Base-by-base conservation (phyloP, 2,797 vertebrate species). In the Enteromius argenteus region DNA sequence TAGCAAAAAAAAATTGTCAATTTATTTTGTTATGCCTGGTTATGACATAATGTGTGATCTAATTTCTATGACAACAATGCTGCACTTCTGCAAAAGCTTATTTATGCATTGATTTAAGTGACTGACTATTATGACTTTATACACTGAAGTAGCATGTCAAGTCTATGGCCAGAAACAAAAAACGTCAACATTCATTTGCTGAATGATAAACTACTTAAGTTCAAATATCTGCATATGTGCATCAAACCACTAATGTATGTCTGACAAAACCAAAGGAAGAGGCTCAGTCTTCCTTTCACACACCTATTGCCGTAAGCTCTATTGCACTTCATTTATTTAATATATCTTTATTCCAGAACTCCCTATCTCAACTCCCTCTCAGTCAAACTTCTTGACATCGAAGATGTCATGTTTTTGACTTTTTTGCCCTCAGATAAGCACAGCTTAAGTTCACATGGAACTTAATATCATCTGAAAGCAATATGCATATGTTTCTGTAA, bases 231-330 rank as follows among this genome's bases (percentile, higher is more conserved):
- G 51, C 74, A 77, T 83, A 67, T 58, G 23, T 56, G 35, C 27
- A 68, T 68, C 13, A 7, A 68, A 68, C 42, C 42, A 23, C 30
- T 62, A 53, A 67, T 75, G 71, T 46, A 75, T 30, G 72, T 37
- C 42, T 67, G 46, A 83, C 39, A 62, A n/a, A 79, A 42, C n/a
- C 19, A 62, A 46, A 83, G 37, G 71, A 81, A 84, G 67, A 49
- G 75, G 79, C 71, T 77, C 83, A 66, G 66, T 78, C 80, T 80
- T 79, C 53, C 46, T 46, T 82, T 51, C 17, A 79, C 51, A 53
- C 14, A 73, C 15, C 79, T 89, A 86, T 85, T 89, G 88, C 86
- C 86, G 75, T 73, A 21, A 81, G 10, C 30, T 85, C 86, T 85
- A 86, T 88, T 89, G 87, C 88, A 86, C 76, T 86, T 84, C 11